Conservation (phyloP, 2,888 invertebrate species). For the Unio delphinus region DNA sequence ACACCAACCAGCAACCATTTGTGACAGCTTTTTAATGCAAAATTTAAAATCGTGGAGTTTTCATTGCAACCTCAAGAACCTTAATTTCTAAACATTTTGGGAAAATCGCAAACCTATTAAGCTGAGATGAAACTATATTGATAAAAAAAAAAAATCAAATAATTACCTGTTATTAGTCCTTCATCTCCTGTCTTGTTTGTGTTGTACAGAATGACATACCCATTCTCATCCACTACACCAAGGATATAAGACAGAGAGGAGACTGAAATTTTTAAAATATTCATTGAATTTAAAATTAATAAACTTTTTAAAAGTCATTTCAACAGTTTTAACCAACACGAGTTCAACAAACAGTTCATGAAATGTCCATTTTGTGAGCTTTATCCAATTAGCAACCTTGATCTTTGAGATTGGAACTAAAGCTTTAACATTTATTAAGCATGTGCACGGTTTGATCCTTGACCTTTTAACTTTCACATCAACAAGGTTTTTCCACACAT, state of each 20-base stretch:
- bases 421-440: no score
- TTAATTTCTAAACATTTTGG: no score
- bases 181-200: slow-evolving; percentile 60
- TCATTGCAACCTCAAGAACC: background rate
- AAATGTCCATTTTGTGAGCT: no score
- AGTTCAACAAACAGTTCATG: no score
- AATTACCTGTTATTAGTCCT: slow-evolving; percentile 49
- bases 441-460: no score
- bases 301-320: background rate
- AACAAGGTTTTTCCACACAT: no score
- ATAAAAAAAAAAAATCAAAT: background rate
- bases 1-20: no score
- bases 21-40: background rate
- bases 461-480: no score
- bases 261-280: slow-evolving; percentile 26
- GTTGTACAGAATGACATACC: slow-evolving; percentile 77
- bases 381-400: no score
- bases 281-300: background rate
- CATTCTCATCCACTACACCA: slow-evolving; percentile 90
- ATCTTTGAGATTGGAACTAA: no score
- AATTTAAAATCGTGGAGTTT: background rate
- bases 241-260: slow-evolving; percentile 75
- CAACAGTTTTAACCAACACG: background rate
- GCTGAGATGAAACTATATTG: background rate
- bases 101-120: background rate